A percentile compares a stretch with the other conserved stretches of the same genome.
These are phyloP conservation scores for Hydra vulgaris DNA, from an alignment of 30 jellyfish, hydroid and myxozoan genomes.

Conservation along the genomic window DNA sequence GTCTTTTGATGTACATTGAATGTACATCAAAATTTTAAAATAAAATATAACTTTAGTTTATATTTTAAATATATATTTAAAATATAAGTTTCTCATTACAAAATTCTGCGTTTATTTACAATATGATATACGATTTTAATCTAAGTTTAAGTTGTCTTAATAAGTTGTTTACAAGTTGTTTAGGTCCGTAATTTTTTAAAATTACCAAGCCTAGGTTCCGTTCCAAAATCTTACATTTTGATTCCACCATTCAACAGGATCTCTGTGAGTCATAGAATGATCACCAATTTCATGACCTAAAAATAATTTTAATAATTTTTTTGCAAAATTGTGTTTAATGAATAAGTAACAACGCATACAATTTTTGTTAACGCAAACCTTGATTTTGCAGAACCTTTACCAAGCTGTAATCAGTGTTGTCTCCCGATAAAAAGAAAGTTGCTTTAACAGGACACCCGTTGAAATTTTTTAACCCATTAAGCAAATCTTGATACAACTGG, in stretches of 20 bases:
- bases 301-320: too few relatives aligned
- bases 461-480: conserved; percentile 30
- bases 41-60: too few relatives aligned
- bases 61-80: too few relatives aligned
- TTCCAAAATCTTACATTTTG: neutral
- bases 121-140: neutral
- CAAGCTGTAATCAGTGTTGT: conserved; percentile 46
- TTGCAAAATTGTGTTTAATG: neutral
- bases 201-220: too few relatives aligned
- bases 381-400: conserved; percentile 28
- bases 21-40: too few relatives aligned
- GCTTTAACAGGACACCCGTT: conserved; percentile 87
- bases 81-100: neutral
- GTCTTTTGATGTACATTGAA: too few relatives aligned
- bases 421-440: conserved; percentile 57
- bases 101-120: neutral
- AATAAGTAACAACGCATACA: neutral
- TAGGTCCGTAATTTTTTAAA: too few relatives aligned
- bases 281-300: conserved; percentile 77
- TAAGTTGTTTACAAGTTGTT: too few relatives aligned
- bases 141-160: too few relatives aligned
- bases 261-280: conserved; percentile 35
- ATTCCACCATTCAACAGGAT: neutral
- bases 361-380: too few relatives aligned
- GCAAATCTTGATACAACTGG: conserved; percentile 23